Evolutionary conservation across 2,888 invertebrate genomes (phyloP), one percentile per base, ranked within the genome.

Genomic region (Agrochola circellaris): DNA sequence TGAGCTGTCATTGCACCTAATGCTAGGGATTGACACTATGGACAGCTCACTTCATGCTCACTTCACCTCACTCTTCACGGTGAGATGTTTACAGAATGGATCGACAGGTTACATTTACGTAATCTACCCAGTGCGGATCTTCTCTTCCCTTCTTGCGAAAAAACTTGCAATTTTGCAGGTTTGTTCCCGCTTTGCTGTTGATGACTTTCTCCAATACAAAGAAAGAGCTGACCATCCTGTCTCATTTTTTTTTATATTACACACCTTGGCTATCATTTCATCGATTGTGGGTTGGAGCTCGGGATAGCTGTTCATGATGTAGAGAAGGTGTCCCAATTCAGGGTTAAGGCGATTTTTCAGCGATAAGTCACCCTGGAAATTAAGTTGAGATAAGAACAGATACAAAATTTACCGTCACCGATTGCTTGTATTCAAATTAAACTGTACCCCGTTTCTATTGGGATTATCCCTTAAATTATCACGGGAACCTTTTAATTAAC

Each of bases 301-400:
- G 17, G 95, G 93, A 75, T 96, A 96, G 77, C 95, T 95, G 81
- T 94, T 94, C 91, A 96, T 90, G n/a, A 96, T 96, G 82, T 95
- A 94, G n/a, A 96, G 85, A 20, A 96, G 87, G 65, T 96, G 96
- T 0, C 95, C 94, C 38, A 96, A 84, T 77, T 96, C 96, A 9
- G 96, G 96, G 65, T 96, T 96, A 20, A 96, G 81, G 0, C 96
- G 95, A 78, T 95, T 94, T 81, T 94, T 95, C 80, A 96, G 79
- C 2, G 95, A 93, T 2, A 94, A 45, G 48, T 95, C 94, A 30
- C 95, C 96, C 96, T 96, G 88, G 15, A 89, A 91, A 61, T 58
- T 51, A 15, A n/a, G 13, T 30, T 23, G 4, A 76, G 8, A 26
- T 54, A 26, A 13, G 7, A 23, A 58, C n/a, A 42, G 26, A 26